Evolutionary conservation across 2,797 vertebrate species (phyloP), one percentile per base, ranked within the genome.

Genomic region (Jordanella pulchra): DNA sequence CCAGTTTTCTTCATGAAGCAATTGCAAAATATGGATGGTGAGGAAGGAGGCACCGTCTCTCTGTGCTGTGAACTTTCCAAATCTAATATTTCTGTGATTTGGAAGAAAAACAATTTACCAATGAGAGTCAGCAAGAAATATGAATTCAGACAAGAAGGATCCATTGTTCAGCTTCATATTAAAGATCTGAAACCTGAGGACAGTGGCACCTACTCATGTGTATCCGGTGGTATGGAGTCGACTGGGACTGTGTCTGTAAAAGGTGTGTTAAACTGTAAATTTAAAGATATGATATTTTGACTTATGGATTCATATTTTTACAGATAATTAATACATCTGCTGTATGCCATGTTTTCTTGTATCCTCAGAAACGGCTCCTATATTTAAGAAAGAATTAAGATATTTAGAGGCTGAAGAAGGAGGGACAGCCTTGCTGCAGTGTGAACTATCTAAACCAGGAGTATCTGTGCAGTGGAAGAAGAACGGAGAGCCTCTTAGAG

Each of bases 201-300:
- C 87, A 93, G 95, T 75, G 96, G 93, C 13, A 90, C 91, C 10
- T 97, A 97, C 67, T 58, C 76, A 1, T 98, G 97, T 68, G 81
- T 93, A 69, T 90, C 91, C 15, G 92, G 92, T 61, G 65, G 21
- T 27, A 76, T 86, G 69, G 90, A 91, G 73, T 93, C 86, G 53
- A 78, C 80, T 17, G 89, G 92, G 3, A 78, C 78, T 68, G 76
- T 95, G 71, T 68, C 77, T 58, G 92, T 95, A 6, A 92, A 78
- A 86, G 93, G 94, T 92, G 5, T 32, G 86, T 75, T 12, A 32
- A 61, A 2, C 14, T 23, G 35, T 70, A 3, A 30, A 2, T 61
- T 15, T 0, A 0, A 25, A 39, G n/a, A 72, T 5, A 68, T 50
- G 32, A 39, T 4, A 15, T 25, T 39, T 6, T 25, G 45, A 12